Evolutionary conservation across 2,888 invertebrate species (phyloP), one percentile per base, ranked within the genome.

Genomic region (Strigamia transsilvanica): DNA sequence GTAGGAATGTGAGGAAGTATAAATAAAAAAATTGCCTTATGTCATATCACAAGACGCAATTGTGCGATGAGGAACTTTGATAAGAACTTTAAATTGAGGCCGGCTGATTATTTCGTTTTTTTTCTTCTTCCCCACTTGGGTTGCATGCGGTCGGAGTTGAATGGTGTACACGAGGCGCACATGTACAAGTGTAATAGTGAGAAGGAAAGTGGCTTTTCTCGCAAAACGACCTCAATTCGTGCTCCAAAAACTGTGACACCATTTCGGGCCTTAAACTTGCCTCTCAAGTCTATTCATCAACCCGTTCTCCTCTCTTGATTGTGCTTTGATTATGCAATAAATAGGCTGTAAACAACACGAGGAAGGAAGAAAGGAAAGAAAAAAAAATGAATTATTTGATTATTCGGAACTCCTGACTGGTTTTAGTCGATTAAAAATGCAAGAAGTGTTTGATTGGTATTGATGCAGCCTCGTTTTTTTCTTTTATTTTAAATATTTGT

Each of bases 181-280:
- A 73, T 73, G 73, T 73, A 73, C 73, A 73, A 32, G 32, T 73
- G 73, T 73, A 73, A 73, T 73, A 73, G 73, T 73, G 73, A 73
- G 73, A 73, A 73, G 73, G 73, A 73, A 73, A 73, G 73, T 73
- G 73, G 73, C 73, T 73, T 73, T 73, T 73, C 73, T 73, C 73
- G 73, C 73, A 73, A 73, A 73, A 42, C 79, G 79, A 41, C 79
- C 79, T 79, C 79, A 79, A 79, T 79, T 79, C 79, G 79, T 79
- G 79, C 79, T 79, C 79, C 79, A 79, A 79, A 79, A 79, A 79
- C 79, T 38, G 79, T 79, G 79, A 79, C 79, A 79, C 79, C 79
- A 79, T 79, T 79, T 42, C 79, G 12, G 79, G 79, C 79, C 42
- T 42, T 38, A 38, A 42, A 79, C 79, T 79, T 79, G 42, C 79